A percentile compares a stretch with the other conserved stretches of the same genome.
Evolutionary conservation across 2,113 vertebrate species (phyloP).

Genomic region (Ursus arctos): DNA sequence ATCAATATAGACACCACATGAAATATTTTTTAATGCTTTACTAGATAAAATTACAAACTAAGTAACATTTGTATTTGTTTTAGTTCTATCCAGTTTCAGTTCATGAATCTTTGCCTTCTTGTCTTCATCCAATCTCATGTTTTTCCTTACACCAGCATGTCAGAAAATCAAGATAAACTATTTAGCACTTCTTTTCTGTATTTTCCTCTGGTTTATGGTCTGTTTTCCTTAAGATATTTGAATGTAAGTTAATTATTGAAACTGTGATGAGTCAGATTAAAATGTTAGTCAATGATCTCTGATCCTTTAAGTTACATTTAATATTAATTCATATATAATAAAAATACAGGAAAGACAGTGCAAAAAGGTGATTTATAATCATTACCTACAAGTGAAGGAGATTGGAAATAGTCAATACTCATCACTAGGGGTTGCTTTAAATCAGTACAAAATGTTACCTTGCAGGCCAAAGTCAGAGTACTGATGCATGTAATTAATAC

Average conservation of each 20-base stretch:
- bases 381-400: neutral
- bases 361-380: neutral
- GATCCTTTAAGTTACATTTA: neutral
- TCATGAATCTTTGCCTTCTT: neutral
- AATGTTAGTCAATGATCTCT: neutral
- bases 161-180: neutral
- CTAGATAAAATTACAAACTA: neutral
- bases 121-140: neutral
- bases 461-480: neutral
- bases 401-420: neutral
- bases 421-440: conserved; percentile 3
- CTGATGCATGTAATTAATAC: neutral
- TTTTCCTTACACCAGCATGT: neutral
- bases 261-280: neutral
- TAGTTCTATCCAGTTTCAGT: neutral
- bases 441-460: neutral
- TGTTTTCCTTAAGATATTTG: neutral
- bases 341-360: neutral
- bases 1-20: neutral
- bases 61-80: neutral
- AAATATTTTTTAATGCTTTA: neutral
- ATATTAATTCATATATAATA: neutral
- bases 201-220: neutral
- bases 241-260: conserved; percentile 13
- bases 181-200: neutral